These are phyloP conservation scores for Aelia acuminata DNA, from an alignment of 2,888 invertebrate genomes.

Conservation along the genomic window DNA sequence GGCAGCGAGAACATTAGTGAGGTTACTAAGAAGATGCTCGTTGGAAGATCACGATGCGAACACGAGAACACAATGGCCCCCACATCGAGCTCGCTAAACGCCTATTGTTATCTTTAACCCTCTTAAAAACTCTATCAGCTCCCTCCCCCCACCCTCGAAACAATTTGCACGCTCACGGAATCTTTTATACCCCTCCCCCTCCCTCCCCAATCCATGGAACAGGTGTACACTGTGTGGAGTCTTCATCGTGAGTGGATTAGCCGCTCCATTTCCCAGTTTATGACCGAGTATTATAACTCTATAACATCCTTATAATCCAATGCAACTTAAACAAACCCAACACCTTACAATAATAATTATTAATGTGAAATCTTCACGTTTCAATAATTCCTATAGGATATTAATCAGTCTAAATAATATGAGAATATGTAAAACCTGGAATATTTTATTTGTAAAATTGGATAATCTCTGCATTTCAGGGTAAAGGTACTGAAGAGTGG, in stretches of 20 bases:
- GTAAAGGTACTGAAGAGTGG: too few relatives aligned
- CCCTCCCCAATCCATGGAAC: slow-evolving; percentile 30
- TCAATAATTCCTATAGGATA: too few relatives aligned
- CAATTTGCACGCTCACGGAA: slow-evolving; percentile 55
- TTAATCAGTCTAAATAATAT: too few relatives aligned
- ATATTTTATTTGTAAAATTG: too few relatives aligned
- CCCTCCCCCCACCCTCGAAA: background rate
- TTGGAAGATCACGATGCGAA: background rate
- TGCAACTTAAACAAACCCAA: too few relatives aligned
- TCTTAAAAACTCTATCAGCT: slow-evolving; percentile 54
- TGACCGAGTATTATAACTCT: background rate
- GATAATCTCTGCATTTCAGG: too few relatives aligned
- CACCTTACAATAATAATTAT: too few relatives aligned
- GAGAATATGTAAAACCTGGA: too few relatives aligned
- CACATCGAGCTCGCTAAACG: background rate
- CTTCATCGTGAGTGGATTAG: slow-evolving; percentile 47
- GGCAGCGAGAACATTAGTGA: background rate
- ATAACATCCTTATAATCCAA: background rate
- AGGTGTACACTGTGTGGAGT: slow-evolving; percentile 52
- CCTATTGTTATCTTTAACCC: slow-evolving; percentile 55
- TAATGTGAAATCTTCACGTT: too few relatives aligned
- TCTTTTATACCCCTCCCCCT: slow-evolving; percentile 38
- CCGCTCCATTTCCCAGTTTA: background rate
- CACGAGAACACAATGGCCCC: background rate
- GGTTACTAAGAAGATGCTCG: background rate